Percentiles rank a stretch among this genome's conserved stretches.
These are phyloP conservation scores for Macquaria australasica DNA, from an alignment of 2,113 vertebrate species.

Conservation along the genomic window DNA sequence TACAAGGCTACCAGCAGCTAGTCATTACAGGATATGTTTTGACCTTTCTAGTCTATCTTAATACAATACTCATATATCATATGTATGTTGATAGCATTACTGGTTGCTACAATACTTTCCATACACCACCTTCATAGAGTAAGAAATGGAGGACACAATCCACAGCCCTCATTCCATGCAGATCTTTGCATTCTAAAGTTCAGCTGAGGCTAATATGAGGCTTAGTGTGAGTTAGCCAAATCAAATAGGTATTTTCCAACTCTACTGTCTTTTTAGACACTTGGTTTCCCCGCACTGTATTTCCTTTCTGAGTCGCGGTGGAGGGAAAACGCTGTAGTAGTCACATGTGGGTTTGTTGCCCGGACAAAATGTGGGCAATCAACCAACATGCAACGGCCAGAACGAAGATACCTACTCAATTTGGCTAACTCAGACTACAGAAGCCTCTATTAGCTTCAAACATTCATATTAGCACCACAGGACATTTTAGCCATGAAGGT, in stretches of 20 bases:
- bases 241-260: neutral
- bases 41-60: neutral
- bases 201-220: neutral
- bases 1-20: neutral
- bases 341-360: neutral
- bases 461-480: neutral
- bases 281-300: no score
- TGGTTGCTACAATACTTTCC: neutral
- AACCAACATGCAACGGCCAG: neutral
- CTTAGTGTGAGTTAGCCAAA: neutral
- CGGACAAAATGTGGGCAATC: neutral
- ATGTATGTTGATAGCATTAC: neutral
- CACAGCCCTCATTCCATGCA: neutral
- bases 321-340: neutral
- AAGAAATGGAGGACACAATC: neutral
- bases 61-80: neutral
- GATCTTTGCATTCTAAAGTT: neutral
- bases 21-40: neutral
- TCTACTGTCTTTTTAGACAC: neutral
- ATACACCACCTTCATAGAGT: neutral
- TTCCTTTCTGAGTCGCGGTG: neutral
- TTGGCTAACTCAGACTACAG: neutral
- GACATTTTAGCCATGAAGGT: neutral
- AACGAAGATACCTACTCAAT: neutral
- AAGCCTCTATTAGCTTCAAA: neutral